These are phyloP conservation scores for Rhamphomyia laevipes DNA, from an alignment of 2,888 invertebrate species.

Conservation along the genomic window DNA sequence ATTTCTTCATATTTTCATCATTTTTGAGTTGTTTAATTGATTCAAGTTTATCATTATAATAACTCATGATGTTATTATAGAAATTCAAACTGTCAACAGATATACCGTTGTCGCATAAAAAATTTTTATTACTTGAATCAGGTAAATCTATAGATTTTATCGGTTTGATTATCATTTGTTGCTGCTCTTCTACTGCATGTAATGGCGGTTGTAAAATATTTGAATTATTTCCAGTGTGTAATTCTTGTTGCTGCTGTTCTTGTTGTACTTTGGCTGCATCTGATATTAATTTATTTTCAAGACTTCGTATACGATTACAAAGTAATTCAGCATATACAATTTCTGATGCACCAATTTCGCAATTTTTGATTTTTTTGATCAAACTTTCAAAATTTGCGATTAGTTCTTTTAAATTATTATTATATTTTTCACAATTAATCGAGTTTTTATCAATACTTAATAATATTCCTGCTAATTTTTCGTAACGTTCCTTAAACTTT, in stretches of 20 bases:
- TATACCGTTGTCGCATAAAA: conserved; percentile 36
- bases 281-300: conserved; percentile 38
- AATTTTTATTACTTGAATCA: conserved; percentile 7
- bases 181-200: conserved; percentile 13
- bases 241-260: conserved; percentile 7
- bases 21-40: conserved; percentile 48
- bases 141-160: conserved; percentile 13
- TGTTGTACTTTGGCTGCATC: conserved; percentile 27
- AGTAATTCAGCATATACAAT: conserved; percentile 44
- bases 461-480: conserved; percentile 42
- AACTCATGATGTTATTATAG: conserved; percentile 45
- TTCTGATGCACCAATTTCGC: conserved; percentile 40
- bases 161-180: conserved; percentile 10
- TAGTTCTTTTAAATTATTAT: conserved; percentile 33
- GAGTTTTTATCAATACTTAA: conserved; percentile 35
- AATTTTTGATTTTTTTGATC: conserved; percentile 29
- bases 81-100: conserved; percentile 42
- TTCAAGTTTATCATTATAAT: conserved; percentile 46
- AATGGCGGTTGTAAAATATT: conserved; percentile 6
- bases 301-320: conserved; percentile 38
- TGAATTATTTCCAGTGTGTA: conserved; percentile 7
- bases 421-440: conserved; percentile 27
- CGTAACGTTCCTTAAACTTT: conserved; percentile 44
- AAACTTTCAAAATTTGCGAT: conserved; percentile 27
- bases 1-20: conserved; percentile 55